Evolutionary conservation across 2,113 vertebrate species (phyloP), one percentile per base, ranked within the genome.

Genomic region (Ceyx melanurus): DNA sequence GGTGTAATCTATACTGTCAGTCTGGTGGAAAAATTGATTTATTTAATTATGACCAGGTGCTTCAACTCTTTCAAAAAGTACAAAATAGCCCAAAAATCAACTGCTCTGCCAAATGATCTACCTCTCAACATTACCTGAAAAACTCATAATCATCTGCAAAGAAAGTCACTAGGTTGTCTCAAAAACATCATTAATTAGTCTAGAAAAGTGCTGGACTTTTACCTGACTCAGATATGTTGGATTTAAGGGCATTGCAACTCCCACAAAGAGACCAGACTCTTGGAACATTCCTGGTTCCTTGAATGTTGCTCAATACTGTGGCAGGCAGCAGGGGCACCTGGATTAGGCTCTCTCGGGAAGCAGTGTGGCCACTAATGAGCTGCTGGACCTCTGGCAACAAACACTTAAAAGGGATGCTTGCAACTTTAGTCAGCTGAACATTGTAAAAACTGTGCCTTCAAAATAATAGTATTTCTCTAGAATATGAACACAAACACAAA

Each of bases 331-430:
- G 6, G 0, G 2, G 11, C 4, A 15, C 72, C 21, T 56, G 53
- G 13, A 28, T 28, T 31, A 46, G 9, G 18, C 1, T 1, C 11
- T 66, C 18, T 33, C 12, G 42, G 23, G 61, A 37, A 82, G 56
- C 15, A 10, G 0, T 5, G 4, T 12, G 5, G 15, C 18, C 31
- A 3, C 28, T 81, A 29, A 42, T 1, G 6, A 79, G 26, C 7
- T 57, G 18, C 12, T 64, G 62, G 28, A 61, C 4, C 19, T 86
- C 31, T 57, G 50, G 12, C 23, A 70, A 8, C 26, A n/a, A 11
- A 3, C 21, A 31, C 15, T 65, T 62, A 15, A 64, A 82, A 88
- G 4, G 46, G 21, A 22, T 58, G 26, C 10, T 67, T 83, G 43
- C 68, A 89, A 9, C 5, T 72, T 67, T 68, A 35, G 8, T 18